phyloP scores from a whole-genome alignment of 1,140 invertebrate species.

The Thereuonema tuberculata region DNA sequence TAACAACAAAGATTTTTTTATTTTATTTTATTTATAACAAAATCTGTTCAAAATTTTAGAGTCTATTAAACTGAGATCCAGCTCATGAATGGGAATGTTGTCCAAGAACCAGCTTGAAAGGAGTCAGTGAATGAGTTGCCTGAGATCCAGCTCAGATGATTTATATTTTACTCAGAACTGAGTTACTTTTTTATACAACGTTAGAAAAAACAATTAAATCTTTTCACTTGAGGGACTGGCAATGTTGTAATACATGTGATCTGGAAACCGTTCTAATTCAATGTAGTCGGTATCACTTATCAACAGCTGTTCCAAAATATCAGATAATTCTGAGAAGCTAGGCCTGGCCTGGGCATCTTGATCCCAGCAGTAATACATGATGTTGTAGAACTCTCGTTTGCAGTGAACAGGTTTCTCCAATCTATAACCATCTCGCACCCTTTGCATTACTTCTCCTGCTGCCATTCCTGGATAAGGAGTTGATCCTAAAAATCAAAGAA shows the following conservation, averaged over 20 bases:
- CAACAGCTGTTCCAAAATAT: constrained; percentile 61
- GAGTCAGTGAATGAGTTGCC: no score
- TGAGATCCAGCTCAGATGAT: no score
- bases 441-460: constrained; percentile 57
- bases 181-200: no score
- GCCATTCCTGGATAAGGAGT: constrained; percentile 67
- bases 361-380: constrained; percentile 90
- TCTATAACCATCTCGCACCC: constrained; percentile 56
- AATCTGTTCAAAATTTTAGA: no score
- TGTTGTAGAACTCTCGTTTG: constrained; percentile 65
- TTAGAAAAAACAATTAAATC: no score
- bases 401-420: constrained; percentile 60
- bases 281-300: constrained; percentile 85
- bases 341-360: constrained; percentile 60
- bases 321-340: constrained; percentile 60
- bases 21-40: no score
- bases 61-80: no score
- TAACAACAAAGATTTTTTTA: no score
- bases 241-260: constrained; percentile 88
- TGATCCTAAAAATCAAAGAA: constrained; percentile 40
- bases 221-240: constrained; percentile 54
- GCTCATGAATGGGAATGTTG: no score
- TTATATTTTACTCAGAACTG: no score
- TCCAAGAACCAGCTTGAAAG: no score
- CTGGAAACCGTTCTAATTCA: constrained; percentile 77